Base-by-base conservation (phyloP, 2,888 invertebrate species). In the Volucella zonaria region DNA sequence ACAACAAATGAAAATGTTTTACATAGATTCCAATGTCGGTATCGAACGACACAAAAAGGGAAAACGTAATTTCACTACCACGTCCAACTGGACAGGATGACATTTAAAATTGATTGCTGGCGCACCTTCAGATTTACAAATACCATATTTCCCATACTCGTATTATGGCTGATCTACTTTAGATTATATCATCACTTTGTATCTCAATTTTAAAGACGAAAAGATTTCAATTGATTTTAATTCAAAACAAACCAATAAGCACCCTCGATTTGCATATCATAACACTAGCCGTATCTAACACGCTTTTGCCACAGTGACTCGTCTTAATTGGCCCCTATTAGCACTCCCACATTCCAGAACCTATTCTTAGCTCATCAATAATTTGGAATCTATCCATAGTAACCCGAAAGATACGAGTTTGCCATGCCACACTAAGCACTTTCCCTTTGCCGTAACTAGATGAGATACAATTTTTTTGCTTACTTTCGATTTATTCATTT, bases 401-500 rank as follows among this genome's bases (percentile, higher is more conserved):
- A 70, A 49, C 23, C 42, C 42, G 14, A 14, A 45, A 11, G 51
- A 61, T 10, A 47, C 47, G 14, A 40, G 1, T 58, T 8, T 4
- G 9, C 18, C 12, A 38, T 18, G 38, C 8, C 43, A 38, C 31
- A 45, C 40, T 49, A 58, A 64, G 64, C 49, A 74, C 68, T 74
- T 78, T 74, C 78, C 62, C 71, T 73, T 31, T 54, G 56, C 12
- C 51, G 11, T 15, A 58, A 14, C 42, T 23, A 56, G 38, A 51
- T 47, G 59, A 40, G 38, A 14, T 31, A 43, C 3, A 43, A 54
- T 18, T 54, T 43, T 8, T 11, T 62, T 45, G 56, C 82, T 82
- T 79, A 82, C 82, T 82, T 82, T 82, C 79, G 78, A 68, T 82
- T 82, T 78, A 70, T 78, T 82, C 82, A 82, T 82, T 68, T 82